Conservation (phyloP, 2,797 vertebrate genomes). For the Hippopotamyrus pictus region DNA sequence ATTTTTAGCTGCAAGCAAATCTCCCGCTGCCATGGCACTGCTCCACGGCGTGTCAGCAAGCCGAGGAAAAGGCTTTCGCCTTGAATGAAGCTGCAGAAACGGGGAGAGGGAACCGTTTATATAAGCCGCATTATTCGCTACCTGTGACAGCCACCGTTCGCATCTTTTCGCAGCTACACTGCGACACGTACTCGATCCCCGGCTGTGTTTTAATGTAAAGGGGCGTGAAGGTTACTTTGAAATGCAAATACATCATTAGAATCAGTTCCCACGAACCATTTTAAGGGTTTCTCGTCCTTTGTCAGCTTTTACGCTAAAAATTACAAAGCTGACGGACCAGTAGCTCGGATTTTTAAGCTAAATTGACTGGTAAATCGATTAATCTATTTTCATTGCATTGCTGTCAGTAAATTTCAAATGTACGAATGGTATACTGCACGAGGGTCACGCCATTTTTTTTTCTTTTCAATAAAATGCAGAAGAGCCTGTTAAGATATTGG, state of each 20-base stretch:
- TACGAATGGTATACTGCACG: background rate
- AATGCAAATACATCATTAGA: slow-evolving; percentile 36
- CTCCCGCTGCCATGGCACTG: slow-evolving; percentile 34
- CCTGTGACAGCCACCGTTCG: slow-evolving; percentile 31
- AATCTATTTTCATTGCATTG: background rate
- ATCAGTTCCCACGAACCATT: background rate
- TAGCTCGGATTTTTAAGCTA: background rate
- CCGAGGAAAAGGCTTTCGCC: slow-evolving; percentile 31
- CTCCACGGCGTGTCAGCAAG: slow-evolving; percentile 24
- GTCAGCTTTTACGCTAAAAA: background rate
- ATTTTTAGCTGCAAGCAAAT: slow-evolving; percentile 51
- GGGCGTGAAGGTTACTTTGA: slow-evolving; percentile 38
- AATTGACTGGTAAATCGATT: background rate
- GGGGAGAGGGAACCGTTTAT: slow-evolving; percentile 35
- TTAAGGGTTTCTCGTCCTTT: slow-evolving; percentile 23
- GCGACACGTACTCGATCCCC: slow-evolving; percentile 1
- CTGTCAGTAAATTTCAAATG: slow-evolving; percentile 1
- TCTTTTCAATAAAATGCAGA: background rate
- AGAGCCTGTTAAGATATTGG: background rate
- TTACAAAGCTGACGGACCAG: background rate
- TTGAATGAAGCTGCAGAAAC: slow-evolving; percentile 28
- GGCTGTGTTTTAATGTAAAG: slow-evolving; percentile 30
- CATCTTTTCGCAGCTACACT: slow-evolving; percentile 19
- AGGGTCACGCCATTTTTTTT: background rate
- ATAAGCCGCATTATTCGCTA: slow-evolving; percentile 44